These are phyloP conservation scores for Pseudorhombus dupliciocellatus DNA, from an alignment of 2,113 vertebrate species.

Conservation along the genomic window DNA sequence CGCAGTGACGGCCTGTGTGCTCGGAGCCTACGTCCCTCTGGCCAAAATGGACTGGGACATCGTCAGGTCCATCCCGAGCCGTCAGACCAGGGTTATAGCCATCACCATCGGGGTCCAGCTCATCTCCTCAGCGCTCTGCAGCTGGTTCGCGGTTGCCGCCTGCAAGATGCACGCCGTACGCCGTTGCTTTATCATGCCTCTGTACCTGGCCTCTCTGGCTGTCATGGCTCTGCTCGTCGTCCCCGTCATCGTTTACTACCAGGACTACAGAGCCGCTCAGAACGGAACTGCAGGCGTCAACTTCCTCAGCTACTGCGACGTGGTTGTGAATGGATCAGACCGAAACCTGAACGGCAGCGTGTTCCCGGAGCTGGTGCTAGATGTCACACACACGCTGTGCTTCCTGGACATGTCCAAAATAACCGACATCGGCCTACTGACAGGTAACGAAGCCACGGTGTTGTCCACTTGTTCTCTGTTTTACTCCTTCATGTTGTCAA, in stretches of 20 bases:
- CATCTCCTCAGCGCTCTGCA: constrained; percentile 74
- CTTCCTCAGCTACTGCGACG: constrained; percentile 53
- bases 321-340: constrained; percentile 9
- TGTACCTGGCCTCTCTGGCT: constrained; percentile 71
- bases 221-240: constrained; percentile 59
- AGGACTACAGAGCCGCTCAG: constrained; percentile 1
- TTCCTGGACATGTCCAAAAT: constrained; percentile 37
- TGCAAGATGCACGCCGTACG: constrained; percentile 81
- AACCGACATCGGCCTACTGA: constrained; percentile 30
- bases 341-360: not conserved
- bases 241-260: constrained; percentile 38
- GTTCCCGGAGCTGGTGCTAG: constrained; percentile 45
- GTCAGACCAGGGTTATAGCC: constrained; percentile 40
- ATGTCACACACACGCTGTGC: constrained; percentile 63
- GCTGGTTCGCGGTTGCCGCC: constrained; percentile 74
- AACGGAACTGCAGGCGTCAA: constrained; percentile 29
- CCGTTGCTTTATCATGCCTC: constrained; percentile 72
- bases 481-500: too few relatives aligned
- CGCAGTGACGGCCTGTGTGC: constrained; percentile 52
- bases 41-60: constrained; percentile 58
- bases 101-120: constrained; percentile 70
- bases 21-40: constrained; percentile 70
- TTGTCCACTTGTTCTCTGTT: too few relatives aligned
- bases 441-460: constrained; percentile 48
- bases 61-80: constrained; percentile 30